Evolutionary conservation across 1,140 invertebrate genomes (phyloP), one percentile per base, ranked within the genome.

Genomic region (Pseudomyrmex concolor): DNA sequence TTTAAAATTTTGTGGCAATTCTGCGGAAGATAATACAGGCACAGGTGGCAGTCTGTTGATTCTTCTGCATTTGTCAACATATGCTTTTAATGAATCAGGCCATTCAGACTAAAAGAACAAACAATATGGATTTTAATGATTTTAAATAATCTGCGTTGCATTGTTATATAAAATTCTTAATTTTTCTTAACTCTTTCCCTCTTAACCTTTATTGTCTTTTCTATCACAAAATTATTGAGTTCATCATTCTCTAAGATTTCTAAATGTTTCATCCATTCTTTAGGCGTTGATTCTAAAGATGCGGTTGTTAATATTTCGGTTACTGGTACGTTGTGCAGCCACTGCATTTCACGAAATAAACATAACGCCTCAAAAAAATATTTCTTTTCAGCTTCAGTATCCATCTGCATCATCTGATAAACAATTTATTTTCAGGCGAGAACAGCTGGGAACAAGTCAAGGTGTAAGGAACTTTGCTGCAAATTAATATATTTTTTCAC

Each of bases 301-400:
- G 95, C 92, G 34, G 95, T 91, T 2, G 95, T 90, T 60, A 97
- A 93, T 78, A 97, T 95, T 85, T 96, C 93, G 0, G 96, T 97
- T 72, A 97, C 96, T 0, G 96, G 94, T 85, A 93, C 94, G 70
- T 96, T 95, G 86, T 95, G 97, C 71, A 97, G 92, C 96, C 96
- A 96, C 78, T 96, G 92, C 89, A 95, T 95, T 43, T 95, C 91
- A 63, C 94, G 83, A 17, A 97, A 93, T 85, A 97, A 96, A 5
- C 92, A 48, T 12, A 96, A 81, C 22, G 93, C 92, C 48, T 95
- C 94, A 66, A 93, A 74, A 84, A 97, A 96, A 91, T 96, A 97
- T 71, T 63, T 71, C 50, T 63, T 70, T 70, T 77, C 67, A 34
- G 13, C 50, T n/a, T 51, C 51, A 10, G 45, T 22, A 54, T 84